Conservation (phyloP, 2,797 vertebrate genomes). For the Eidolon dupreanum region DNA sequence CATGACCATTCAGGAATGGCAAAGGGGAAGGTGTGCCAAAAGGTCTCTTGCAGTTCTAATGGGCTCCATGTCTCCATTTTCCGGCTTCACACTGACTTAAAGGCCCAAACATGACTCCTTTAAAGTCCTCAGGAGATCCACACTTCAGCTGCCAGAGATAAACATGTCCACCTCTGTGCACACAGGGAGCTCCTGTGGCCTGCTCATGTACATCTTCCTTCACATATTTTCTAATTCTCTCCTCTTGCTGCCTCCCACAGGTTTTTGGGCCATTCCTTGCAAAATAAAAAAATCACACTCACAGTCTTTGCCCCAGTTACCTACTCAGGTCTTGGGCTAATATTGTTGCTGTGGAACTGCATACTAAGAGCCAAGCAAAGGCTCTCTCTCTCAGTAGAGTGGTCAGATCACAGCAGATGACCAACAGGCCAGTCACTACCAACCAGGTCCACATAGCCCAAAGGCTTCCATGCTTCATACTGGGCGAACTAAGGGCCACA, state of each 20-base stretch:
- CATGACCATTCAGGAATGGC: neutral
- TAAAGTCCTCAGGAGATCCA: neutral
- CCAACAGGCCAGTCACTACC: neutral
- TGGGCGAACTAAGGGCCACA: neutral
- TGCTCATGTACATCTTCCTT: neutral
- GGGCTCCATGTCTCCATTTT: neutral
- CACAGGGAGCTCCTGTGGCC: neutral
- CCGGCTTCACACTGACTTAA: neutral
- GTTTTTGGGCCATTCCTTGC: neutral
- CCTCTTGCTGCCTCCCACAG: neutral
- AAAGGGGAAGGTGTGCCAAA: neutral
- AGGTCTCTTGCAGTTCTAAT: neutral
- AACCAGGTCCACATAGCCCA: neutral
- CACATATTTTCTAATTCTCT: neutral
- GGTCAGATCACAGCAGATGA: neutral
- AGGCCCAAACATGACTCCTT: neutral
- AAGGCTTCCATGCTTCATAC: neutral
- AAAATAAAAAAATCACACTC: neutral
- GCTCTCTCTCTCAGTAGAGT: neutral
- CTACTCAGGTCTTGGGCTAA: neutral
- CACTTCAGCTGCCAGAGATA: neutral
- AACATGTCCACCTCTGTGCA: neutral
- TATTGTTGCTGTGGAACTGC: neutral
- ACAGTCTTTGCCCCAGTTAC: neutral
- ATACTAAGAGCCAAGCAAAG: neutral